Conservation (phyloP, 2,888 invertebrate genomes). For the Parnassius orleans region DNA sequence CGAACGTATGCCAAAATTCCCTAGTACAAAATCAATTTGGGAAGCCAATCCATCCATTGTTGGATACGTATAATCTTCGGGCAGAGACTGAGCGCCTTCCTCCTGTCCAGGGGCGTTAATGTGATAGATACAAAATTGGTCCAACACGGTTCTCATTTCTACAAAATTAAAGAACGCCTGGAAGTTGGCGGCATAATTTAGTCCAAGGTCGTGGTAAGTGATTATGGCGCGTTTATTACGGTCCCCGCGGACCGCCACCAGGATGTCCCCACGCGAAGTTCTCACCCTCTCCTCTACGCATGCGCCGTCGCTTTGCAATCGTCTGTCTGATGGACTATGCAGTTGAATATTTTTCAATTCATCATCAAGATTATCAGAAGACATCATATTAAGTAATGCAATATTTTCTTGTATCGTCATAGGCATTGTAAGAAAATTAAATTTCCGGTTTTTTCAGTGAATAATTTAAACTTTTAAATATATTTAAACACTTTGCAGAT, state of each 20-base stretch:
- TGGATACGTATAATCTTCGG: slow-evolving; percentile 94
- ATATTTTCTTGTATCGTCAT: slow-evolving; percentile 69
- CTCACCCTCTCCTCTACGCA: slow-evolving; percentile 88
- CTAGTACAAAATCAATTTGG: slow-evolving; percentile 93
- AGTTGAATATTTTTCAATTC: slow-evolving; percentile 95
- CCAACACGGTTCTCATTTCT: slow-evolving; percentile 92
- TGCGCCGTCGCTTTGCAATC: slow-evolving; percentile 75
- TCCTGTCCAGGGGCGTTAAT: slow-evolving; percentile 99
- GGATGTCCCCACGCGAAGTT: slow-evolving; percentile 94
- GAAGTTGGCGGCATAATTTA: slow-evolving; percentile 97
- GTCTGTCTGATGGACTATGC: slow-evolving; percentile 89
- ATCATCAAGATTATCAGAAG: slow-evolving; percentile 92
- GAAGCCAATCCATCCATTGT: slow-evolving; percentile 97
- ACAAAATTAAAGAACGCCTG: slow-evolving; percentile 97
- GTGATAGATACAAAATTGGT: slow-evolving; percentile 98
- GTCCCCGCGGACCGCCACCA: slow-evolving; percentile 97
- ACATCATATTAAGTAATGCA: slow-evolving; percentile 83
- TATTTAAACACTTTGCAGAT: background rate
- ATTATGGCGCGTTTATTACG: slow-evolving; percentile 94
- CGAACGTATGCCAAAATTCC: slow-evolving; percentile 93
- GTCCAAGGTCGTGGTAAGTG: slow-evolving; percentile 99
- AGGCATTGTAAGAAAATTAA: slow-evolving; percentile 52
- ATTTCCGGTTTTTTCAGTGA: slow-evolving; percentile 6
- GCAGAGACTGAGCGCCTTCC: slow-evolving; percentile 94
- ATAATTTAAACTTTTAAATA: background rate